These are phyloP conservation scores for Oscheius sp. DNA, from an alignment of 2,888 invertebrate genomes.

Conservation along the genomic window DNA sequence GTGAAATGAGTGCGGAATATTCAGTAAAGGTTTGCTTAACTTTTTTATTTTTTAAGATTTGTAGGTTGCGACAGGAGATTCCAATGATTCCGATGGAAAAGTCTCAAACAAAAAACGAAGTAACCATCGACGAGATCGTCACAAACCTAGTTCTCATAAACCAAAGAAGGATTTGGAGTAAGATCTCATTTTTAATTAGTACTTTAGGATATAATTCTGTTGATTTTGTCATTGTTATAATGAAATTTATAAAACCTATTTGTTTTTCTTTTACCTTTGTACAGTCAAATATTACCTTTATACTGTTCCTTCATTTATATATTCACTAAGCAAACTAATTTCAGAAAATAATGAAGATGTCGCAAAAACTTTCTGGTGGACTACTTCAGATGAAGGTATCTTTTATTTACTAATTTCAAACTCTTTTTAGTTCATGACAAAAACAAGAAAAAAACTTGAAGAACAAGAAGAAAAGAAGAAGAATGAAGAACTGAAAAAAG, in stretches of 20 bases:
- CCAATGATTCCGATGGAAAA: background rate
- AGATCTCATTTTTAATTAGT: conserved; percentile 13
- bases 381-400: conserved; percentile 52
- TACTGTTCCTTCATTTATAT: background rate
- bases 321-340: background rate
- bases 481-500: conserved; percentile 33
- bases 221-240: conserved; percentile 5
- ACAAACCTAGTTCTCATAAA: background rate
- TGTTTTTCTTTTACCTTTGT: background rate
- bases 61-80: conserved; percentile 15
- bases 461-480: conserved; percentile 37
- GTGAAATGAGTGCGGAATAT: conserved; percentile 50
- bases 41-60: background rate
- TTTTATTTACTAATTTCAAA: background rate
- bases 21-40: conserved; percentile 45
- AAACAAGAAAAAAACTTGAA: conserved; percentile 46
- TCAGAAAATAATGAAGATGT: conserved; percentile 11
- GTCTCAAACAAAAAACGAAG: background rate
- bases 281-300: background rate
- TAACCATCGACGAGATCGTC: background rate
- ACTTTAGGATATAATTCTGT: background rate
- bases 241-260: background rate
- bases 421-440: conserved; percentile 54
- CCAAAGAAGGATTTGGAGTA: background rate
- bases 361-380: conserved; percentile 44